Base-by-base conservation (phyloP, 1,140 invertebrate genomes). In the Zaprionus vittiger region DNA sequence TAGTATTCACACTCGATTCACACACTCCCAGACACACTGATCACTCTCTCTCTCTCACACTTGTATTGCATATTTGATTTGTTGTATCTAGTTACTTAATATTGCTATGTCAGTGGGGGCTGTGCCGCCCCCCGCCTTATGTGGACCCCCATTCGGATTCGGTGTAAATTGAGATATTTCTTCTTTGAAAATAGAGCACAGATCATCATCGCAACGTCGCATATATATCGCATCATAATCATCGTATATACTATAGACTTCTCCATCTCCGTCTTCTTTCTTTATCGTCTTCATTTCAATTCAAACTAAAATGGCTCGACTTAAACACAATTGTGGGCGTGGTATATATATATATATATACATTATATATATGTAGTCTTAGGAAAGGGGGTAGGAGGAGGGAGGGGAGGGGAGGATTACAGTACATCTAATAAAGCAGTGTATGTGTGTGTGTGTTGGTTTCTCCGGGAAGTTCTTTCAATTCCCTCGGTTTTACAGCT, bases 351-450 rank as follows among this genome's bases (percentile, higher is more conserved):
- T n/a, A 49, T 5, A 63, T 24, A 22, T 11, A 47, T 73, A 82
- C 31, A 44, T 81, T 79, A 57, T 9, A 47, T 73, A 82, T 31
- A 47, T 82, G 65, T 57, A 66, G 64, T 66, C 15, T 14, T 12
- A 22, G 47, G 47, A 52, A 11, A 52, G 47, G 17, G 47, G 20
- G 47, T 11, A 41, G 5, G 41, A 52, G 47, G 17, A 20, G 20
- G 47, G 20, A 41, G 5, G 41, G 41, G 41, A 17, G 47, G 41
- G 41, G 41, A 17, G 47, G 47, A 52, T 52, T 52, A 52, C 41
- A 83, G 34, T 47, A 60, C 84, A 84, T 75, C 77, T 86, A 83
- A 71, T 89, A 83, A 80, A 80, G 80, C 83, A 83, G 54, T 76
- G 71, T 61, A 37, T 68, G 37, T 52, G 28, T 44, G 20, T 52